Conservation (phyloP, 2,113 vertebrate genomes). For the Xiphias gladius region DNA sequence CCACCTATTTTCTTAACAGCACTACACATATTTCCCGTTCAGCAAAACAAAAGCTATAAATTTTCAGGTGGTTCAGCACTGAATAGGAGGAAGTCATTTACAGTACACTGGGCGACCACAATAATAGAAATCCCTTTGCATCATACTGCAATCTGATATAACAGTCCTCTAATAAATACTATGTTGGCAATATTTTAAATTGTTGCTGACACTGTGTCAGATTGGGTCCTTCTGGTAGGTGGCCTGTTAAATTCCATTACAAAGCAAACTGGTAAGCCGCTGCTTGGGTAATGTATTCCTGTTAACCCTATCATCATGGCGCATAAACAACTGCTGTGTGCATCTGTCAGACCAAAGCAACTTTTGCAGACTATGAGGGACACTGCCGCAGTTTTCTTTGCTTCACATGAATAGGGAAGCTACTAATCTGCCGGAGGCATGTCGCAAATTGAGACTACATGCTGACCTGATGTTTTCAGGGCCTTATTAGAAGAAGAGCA, state of each 20-base stretch:
- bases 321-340: conserved; percentile 1
- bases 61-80: conserved; percentile 15
- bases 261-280: background rate
- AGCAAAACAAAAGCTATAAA: conserved; percentile 6
- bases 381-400: background rate
- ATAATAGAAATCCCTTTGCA: background rate
- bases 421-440: background rate
- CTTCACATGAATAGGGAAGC: background rate
- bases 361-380: background rate
- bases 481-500: background rate
- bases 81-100: background rate
- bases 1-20: background rate
- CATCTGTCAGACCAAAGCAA: background rate
- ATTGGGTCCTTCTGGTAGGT: background rate
- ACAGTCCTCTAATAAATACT: background rate
- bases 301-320: background rate
- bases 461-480: background rate
- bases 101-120: background rate
- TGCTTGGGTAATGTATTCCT: background rate
- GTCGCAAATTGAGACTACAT: background rate
- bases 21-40: background rate
- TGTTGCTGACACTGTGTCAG: background rate
- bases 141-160: background rate
- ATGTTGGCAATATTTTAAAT: background rate
- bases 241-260: background rate